phyloP scores from a whole-genome alignment of 2,113 vertebrate genomes.

The Microtus montanus region DNA sequence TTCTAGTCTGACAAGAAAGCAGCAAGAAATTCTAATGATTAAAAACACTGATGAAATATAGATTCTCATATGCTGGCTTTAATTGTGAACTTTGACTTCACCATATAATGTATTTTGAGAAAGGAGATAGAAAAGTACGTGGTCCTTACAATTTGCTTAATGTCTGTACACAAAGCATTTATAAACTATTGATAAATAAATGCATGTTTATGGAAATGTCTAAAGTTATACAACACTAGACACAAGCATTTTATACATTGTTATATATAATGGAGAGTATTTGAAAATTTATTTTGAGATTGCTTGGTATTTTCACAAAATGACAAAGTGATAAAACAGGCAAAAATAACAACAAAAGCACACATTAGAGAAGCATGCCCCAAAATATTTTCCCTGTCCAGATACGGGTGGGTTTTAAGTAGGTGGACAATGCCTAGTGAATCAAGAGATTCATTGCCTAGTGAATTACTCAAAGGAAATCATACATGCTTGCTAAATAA shows the following conservation, averaged over 20 bases:
- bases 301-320: background rate
- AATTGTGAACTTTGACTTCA: constrained; percentile 38
- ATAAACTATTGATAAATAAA: background rate
- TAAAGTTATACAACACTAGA: background rate
- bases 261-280: background rate
- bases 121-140: background rate
- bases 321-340: background rate
- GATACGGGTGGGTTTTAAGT: background rate
- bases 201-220: background rate
- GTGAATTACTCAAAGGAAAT: background rate
- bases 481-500: background rate
- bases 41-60: background rate
- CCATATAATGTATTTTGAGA: background rate
- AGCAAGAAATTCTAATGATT: background rate
- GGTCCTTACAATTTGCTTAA: background rate
- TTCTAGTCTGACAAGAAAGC: background rate
- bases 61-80: background rate
- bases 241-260: background rate
- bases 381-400: background rate
- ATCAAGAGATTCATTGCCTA: background rate
- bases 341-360: background rate
- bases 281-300: background rate
- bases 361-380: background rate
- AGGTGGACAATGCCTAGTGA: background rate
- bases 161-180: background rate